Percentiles rank a stretch among this genome's conserved stretches.
Evolutionary conservation across 2,113 vertebrate genomes (phyloP).

Genomic region (Typhlomys cinereus): DNA sequence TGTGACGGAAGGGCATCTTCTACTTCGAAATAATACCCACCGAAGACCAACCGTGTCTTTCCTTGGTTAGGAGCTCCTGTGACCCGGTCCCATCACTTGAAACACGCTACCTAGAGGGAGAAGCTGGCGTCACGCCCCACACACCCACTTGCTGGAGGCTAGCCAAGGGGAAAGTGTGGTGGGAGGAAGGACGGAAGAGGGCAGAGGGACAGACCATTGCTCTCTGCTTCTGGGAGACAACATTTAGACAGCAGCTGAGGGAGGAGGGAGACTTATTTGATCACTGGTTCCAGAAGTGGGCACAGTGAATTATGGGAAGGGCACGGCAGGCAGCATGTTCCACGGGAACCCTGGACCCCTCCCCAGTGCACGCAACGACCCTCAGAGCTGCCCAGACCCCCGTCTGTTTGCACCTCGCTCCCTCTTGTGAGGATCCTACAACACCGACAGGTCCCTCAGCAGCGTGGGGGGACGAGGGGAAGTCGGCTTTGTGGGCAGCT

Average conservation of each 20-base stretch:
- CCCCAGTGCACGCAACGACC: not conserved
- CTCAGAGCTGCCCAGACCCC: not conserved
- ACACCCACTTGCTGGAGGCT: fast-evolving
- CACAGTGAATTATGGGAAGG: too few species aligned
- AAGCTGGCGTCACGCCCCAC: not conserved
- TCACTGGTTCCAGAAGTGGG: too few species aligned
- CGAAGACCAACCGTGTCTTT: not conserved
- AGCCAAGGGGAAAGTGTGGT: not conserved
- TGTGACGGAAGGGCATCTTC: too few species aligned
- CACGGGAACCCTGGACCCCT: not conserved
- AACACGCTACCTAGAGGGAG: too few species aligned
- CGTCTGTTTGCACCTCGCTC: not conserved
- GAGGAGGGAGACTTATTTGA: too few species aligned
- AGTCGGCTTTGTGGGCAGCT: not conserved
- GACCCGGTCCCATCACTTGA: not conserved
- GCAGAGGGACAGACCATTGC: not conserved
- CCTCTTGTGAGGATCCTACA: constrained; percentile 1
- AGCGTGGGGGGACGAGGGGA: not conserved
- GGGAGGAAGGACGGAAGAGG: not conserved
- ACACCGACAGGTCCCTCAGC: not conserved
- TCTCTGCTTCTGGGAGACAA: too few species aligned
- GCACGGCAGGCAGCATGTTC: too few species aligned
- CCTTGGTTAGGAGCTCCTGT: not conserved
- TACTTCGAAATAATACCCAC: not conserved
- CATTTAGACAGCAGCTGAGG: too few species aligned